Base-by-base conservation (phyloP, 2,113 vertebrate species). In the Cyanistes caeruleus region DNA sequence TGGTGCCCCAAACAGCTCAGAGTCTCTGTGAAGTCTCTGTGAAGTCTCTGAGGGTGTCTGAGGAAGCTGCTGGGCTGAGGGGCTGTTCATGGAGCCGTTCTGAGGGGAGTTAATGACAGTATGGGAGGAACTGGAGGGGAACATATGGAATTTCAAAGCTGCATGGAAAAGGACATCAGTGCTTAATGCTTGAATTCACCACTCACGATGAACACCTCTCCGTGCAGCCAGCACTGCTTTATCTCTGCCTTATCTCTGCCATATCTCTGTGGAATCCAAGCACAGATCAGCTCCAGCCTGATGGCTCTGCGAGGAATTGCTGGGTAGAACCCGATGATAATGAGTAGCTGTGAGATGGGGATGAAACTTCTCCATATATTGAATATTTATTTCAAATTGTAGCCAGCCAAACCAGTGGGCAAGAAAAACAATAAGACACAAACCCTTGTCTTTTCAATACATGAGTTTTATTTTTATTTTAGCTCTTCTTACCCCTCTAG, bases 401-500 rank as follows among this genome's bases (percentile, higher is more conserved):
- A 87, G 15, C 49, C 76, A 90, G 83, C 37, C 63, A 84, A 90
- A 94, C 33, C 87, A 86, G 30, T 76, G 60, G 85, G 72, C 56
- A 93, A 87, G 76, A 90, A 92, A 94, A 92, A 84, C 76, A 95
- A 6, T 72, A 64, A 74, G 89, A 35, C 52, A 91, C 70, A 84
- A 87, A 84, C 2, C 52, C 44, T 84, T 89, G 89, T 52, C 64
- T 74, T 86, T 92, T 75, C 73, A 77, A 92, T 67, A 43, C n/a
- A 44, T 30, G 46, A 24, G 30, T 87, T 96, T 95, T 95, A 94
- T 92, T 95, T 97, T 93, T 92, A 88, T 74, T 94, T 93, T 81
- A 89, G 79, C 49, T 81, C 80, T 96, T 93, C 85, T 93, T 90
- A 53, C 49, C 90, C 90, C 11, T 55, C 83, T 84, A 84, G 96